Evolutionary conservation across 64 coral and sea anemone species (phyloP), one percentile per base, ranked within the genome.

Genomic region (Acropora yongei): DNA sequence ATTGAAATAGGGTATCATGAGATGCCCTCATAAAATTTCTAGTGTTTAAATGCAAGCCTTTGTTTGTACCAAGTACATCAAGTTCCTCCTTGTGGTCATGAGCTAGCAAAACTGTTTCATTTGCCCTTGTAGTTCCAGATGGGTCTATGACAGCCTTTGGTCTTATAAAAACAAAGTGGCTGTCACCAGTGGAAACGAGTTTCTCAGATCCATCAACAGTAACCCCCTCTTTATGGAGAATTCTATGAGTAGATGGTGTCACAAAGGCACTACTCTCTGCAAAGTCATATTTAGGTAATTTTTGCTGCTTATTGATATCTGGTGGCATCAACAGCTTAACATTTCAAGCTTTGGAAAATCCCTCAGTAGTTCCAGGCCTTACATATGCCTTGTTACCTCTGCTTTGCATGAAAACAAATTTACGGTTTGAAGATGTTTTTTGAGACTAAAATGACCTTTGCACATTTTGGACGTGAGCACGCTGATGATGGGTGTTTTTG

Each of bases 281-380:
- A 44, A 44, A 93, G 57, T 93, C 83, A 87, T 93, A 80, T 55
- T 93, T 87, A 30, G 86, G 86, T 19, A 88, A 30, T 39, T 76
- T 88, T 58, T 47, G 42, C 50, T 17, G 5, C 16, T 55, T 55
- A 55, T 40, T 72, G 5, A 17, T 17, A 51, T 88, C 86, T 47
- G 16, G 8, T n/a, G 72, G 47, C 44, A 51, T 16, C 17, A 88
- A 40, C 3, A 88, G 6, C 17, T 44, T 41, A 5, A 44, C 47
- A 45, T 88, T 44, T 76, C 39, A 7, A 76, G 51, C 51, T 48
- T 47, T 76, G 9, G 6, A 6, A 11, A 47, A 88, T 57, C 6
- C 86, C 49, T 68, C 66, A 68, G 10, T 55, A 55, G 51, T 55
- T 55, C 51, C 51, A 55, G 51, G 51, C 51, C 51, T 55, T 55